Percentiles rank a stretch among this genome's conserved stretches.
phyloP scores from a whole-genome alignment of 35 echinoderm and acorn worm genomes.

The Lytechinus pictus region DNA sequence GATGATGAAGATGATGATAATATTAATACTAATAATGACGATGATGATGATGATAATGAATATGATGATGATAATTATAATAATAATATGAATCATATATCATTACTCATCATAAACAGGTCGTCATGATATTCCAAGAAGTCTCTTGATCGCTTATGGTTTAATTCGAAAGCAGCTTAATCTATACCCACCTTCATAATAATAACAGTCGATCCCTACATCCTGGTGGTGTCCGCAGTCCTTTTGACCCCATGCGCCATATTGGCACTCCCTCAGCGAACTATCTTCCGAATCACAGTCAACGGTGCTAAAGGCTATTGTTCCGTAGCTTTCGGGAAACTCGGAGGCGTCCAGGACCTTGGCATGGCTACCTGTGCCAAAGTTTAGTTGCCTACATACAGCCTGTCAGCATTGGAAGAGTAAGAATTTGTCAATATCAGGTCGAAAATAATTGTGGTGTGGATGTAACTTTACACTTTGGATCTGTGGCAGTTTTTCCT shows the following conservation, averaged over 20 bases:
- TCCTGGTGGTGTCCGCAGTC: neutral
- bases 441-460: too few relatives aligned
- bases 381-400: neutral
- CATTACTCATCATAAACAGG: too few relatives aligned
- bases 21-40: too few relatives aligned
- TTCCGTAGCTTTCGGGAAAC: neutral
- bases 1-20: too few relatives aligned
- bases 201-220: neutral
- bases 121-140: too few relatives aligned
- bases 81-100: too few relatives aligned
- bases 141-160: too few relatives aligned
- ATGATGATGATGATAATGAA: too few relatives aligned
- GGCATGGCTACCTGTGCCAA: neutral
- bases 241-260: neutral
- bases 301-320: neutral
- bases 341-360: neutral
- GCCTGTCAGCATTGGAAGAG: neutral
- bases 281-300: neutral
- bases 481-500: too few relatives aligned
- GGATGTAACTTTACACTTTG: too few relatives aligned
- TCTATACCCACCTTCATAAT: neutral
- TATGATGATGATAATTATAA: too few relatives aligned
- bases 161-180: too few relatives aligned
- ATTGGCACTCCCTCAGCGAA: neutral
- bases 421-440: neutral